Percentiles rank a stretch among this genome's conserved stretches.
Conservation (phyloP, 2,888 invertebrate species). For the Ophioninae sp. region DNA sequence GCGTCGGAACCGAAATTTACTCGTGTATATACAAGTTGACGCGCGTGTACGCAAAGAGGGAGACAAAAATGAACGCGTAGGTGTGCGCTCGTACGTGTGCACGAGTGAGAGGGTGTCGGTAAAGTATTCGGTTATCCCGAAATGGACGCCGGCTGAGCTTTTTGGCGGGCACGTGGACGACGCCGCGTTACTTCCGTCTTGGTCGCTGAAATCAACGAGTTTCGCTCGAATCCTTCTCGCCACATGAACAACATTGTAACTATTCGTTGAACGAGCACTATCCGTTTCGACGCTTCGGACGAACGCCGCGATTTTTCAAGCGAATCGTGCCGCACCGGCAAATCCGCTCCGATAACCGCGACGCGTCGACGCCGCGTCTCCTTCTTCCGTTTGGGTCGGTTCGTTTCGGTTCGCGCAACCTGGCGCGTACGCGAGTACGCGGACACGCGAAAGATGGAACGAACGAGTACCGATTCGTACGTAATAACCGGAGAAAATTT, state of each 20-base stretch:
- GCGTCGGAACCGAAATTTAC: background rate
- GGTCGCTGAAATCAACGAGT: conserved; percentile 20
- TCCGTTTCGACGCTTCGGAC: background rate
- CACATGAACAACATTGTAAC: conserved; percentile 73
- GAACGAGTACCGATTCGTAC: too few relatives aligned
- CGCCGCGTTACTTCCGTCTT: conserved; percentile 36
- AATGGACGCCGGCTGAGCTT: conserved; percentile 73
- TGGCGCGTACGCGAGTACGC: background rate
- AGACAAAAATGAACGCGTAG: conserved; percentile 32
- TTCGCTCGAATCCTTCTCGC: conserved; percentile 33
- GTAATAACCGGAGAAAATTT: too few relatives aligned
- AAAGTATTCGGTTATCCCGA: conserved; percentile 59
- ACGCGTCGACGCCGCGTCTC: background rate
- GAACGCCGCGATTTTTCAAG: background rate
- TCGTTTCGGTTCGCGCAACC: background rate
- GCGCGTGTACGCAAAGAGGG: background rate
- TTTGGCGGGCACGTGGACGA: conserved; percentile 79
- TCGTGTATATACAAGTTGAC: background rate
- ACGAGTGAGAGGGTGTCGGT: conserved; percentile 29
- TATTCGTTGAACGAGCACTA: conserved; percentile 47
- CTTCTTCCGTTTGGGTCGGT: conserved; percentile 5
- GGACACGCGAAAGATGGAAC: too few relatives aligned
- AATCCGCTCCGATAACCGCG: background rate
- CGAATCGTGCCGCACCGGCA: background rate
- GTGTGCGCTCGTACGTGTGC: conserved; percentile 33